Percentiles rank a stretch among this genome's conserved stretches.
Evolutionary conservation across 2,888 invertebrate species (phyloP).

Genomic region (Agriopis aurantiaria): DNA sequence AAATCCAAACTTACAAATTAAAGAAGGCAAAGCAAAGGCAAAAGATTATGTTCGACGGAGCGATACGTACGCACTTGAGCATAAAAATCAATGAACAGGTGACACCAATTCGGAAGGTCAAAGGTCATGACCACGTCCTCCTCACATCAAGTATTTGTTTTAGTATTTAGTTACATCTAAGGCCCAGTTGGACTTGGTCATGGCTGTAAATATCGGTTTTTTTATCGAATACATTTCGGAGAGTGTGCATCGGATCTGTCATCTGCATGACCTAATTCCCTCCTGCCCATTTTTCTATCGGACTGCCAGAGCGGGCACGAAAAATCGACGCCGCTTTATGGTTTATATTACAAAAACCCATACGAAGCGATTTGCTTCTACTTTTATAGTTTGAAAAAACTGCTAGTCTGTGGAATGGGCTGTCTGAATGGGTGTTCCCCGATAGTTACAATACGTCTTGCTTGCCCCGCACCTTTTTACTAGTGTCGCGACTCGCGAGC

Average conservation of each 20-base stretch:
- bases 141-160: slow-evolving; percentile 5
- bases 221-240: neutral
- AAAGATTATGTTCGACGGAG: slow-evolving; percentile 5
- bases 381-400: no score
- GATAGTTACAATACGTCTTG: no score
- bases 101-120: slow-evolving; percentile 36
- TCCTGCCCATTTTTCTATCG: neutral
- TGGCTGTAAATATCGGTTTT: neutral
- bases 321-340: no score
- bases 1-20: slow-evolving; percentile 5
- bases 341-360: no score
- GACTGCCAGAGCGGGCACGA: no score
- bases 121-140: slow-evolving; percentile 30
- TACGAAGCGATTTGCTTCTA: no score
- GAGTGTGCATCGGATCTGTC: no score
- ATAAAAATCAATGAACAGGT: slow-evolving; percentile 35
- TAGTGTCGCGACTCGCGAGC: no score
- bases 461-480: no score
- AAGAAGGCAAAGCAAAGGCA: slow-evolving; percentile 27
- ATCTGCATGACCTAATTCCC: no score
- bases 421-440: no score
- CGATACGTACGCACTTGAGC: slow-evolving; percentile 19
- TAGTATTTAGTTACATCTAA: slow-evolving; percentile 11
- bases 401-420: no score
- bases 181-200: slow-evolving; percentile 1